A percentile compares a stretch with the other conserved stretches of the same genome.
phyloP scores from a whole-genome alignment of 2,888 invertebrate genomes.

The Dascillus cervinus region DNA sequence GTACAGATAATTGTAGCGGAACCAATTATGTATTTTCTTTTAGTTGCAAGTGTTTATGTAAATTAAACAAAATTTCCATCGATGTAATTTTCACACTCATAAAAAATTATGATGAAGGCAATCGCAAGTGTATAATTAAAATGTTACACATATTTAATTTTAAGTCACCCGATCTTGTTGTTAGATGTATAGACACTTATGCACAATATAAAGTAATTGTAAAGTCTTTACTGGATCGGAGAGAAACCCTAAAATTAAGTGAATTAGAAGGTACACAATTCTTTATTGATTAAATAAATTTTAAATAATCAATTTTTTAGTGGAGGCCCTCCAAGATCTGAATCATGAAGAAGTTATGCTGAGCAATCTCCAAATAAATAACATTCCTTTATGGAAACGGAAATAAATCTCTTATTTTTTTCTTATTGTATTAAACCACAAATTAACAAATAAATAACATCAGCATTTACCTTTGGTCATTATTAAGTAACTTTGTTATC shows the following conservation, averaged over 20 bases:
- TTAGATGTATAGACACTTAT: slow-evolving; percentile 26
- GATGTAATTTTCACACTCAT: too few relatives aligned
- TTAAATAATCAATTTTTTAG: slow-evolving; percentile 8
- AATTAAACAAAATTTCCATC: slow-evolving; percentile 11
- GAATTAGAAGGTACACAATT: slow-evolving; percentile 14
- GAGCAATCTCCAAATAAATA: too few relatives aligned
- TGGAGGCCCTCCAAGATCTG: slow-evolving; percentile 17
- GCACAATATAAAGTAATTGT: slow-evolving; percentile 29
- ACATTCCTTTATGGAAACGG: too few relatives aligned
- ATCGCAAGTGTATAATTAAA: too few relatives aligned
- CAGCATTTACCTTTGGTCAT: slow-evolving; percentile 9
- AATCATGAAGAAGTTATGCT: slow-evolving; percentile 22
- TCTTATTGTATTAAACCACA: too few relatives aligned
- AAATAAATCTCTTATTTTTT: too few relatives aligned
- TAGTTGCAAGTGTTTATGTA: slow-evolving; percentile 30
- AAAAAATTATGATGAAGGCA: slow-evolving; percentile 2
- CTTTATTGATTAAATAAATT: too few relatives aligned
- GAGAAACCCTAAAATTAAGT: slow-evolving; percentile 6
- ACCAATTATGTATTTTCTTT: slow-evolving; percentile 12
- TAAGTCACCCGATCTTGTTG: slow-evolving; percentile 26
- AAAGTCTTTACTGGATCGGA: slow-evolving; percentile 16
- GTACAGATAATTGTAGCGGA: neutral
- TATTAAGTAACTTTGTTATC: slow-evolving; percentile 31
- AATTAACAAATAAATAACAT: too few relatives aligned
- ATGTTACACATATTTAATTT: slow-evolving; percentile 22